A percentile compares a stretch with the other conserved stretches of the same genome.
Evolutionary conservation across 1,140 invertebrate species (phyloP).

Genomic region (Amphibalanus amphitrite): DNA sequence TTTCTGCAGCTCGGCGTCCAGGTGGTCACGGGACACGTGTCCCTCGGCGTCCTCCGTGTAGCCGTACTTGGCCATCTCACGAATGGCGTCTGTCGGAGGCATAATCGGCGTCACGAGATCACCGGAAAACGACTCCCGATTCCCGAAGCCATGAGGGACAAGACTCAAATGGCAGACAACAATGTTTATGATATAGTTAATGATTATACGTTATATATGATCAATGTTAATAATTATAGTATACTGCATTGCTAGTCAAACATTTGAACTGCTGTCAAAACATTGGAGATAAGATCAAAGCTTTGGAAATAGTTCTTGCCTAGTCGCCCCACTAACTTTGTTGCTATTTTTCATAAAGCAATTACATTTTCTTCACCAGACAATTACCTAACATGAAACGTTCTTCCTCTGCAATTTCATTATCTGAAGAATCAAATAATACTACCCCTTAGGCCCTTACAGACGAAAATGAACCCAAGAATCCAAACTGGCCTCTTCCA

Average conservation of each 20-base stretch:
- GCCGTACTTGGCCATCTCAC: slow-evolving; percentile 91
- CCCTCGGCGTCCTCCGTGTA: slow-evolving; percentile 35
- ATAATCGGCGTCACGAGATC: background rate
- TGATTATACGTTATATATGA: too few species aligned
- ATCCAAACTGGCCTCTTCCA: too few species aligned
- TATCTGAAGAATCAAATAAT: too few species aligned
- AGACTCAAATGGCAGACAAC: background rate
- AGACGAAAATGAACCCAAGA: too few species aligned
- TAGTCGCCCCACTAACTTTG: too few species aligned
- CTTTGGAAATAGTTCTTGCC: too few species aligned
- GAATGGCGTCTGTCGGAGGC: slow-evolving; percentile 62
- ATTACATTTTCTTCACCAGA: too few species aligned
- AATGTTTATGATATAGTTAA: too few species aligned
- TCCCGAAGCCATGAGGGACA: background rate
- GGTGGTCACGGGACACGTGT: slow-evolving; percentile 40
- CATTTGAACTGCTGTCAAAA: slow-evolving; percentile 2
- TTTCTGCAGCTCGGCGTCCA: slow-evolving; percentile 77
- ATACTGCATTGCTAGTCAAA: background rate
- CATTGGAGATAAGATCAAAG: background rate
- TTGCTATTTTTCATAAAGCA: too few species aligned
- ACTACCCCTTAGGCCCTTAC: too few species aligned
- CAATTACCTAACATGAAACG: too few species aligned
- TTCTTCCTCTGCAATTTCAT: too few species aligned
- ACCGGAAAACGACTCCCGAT: background rate
- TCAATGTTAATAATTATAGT: background rate